phyloP scores from a whole-genome alignment of 2,888 invertebrate genomes.

The Plemyria rubiginata region DNA sequence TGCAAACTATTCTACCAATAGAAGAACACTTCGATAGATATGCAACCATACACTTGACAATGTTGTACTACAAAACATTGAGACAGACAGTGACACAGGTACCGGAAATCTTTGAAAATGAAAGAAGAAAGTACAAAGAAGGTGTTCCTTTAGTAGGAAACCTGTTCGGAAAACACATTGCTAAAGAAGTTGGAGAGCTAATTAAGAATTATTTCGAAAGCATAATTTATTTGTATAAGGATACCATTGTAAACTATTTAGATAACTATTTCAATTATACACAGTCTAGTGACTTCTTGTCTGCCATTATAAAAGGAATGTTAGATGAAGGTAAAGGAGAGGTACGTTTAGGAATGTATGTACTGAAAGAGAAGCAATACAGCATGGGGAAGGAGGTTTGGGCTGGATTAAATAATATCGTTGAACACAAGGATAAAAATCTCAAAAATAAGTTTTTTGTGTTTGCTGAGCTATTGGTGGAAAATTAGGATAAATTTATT shows the following conservation, averaged over 20 bases:
- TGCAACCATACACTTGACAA: conserved; percentile 55
- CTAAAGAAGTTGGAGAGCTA: conserved; percentile 26
- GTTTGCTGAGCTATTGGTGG: not conserved
- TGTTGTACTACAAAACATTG: conserved; percentile 61
- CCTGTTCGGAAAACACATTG: conserved; percentile 52
- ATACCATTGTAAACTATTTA: conserved; percentile 12
- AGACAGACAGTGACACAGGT: conserved; percentile 50
- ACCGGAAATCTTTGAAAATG: conserved; percentile 51
- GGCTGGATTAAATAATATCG: not conserved
- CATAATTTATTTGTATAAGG: conserved; percentile 22
- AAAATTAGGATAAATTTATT: too few relatives aligned
- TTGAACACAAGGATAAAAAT: not conserved
- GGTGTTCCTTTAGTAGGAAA: conserved; percentile 55
- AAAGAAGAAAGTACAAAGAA: conserved; percentile 43
- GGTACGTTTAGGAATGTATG: conserved; percentile 24
- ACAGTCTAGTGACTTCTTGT: conserved; percentile 22
- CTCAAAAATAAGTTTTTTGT: too few relatives aligned
- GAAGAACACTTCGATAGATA: conserved; percentile 54
- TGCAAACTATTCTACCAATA: conserved; percentile 52
- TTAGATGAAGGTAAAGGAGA: conserved; percentile 19
- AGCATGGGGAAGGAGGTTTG: not conserved
- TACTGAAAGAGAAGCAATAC: conserved; percentile 19
- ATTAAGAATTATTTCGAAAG: conserved; percentile 26
- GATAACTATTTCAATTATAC: conserved; percentile 24
- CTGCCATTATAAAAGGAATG: conserved; percentile 26